Base-by-base conservation (phyloP, 2,888 invertebrate genomes). In the Augiades crinisus region DNA sequence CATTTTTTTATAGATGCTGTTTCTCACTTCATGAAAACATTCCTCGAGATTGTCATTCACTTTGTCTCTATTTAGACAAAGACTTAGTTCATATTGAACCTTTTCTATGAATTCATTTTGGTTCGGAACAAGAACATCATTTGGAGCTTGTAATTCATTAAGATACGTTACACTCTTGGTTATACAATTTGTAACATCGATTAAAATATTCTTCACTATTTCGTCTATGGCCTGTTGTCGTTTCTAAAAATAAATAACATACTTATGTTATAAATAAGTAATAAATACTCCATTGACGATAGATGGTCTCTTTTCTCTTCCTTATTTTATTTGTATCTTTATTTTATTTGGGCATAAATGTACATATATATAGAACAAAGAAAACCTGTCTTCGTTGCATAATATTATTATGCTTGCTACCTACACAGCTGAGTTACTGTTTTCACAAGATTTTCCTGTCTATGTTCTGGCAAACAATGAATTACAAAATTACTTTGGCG, bases 171-270 rank as follows among this genome's bases (percentile, higher is more conserved):
- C 53, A 57, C 62, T 68, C 4, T 63, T 58, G 13, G 65, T 57
- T 41, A 77, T 65, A 43, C 78, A 78, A 34, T 41, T 37, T 3
- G 65, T 59, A 30, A 75, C 66, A 10, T 62, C 49, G 3, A 59
- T 45, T 19, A 68, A 7, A 53, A 75, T 61, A 40, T 65, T 50
- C 34, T 58, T 64, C 3, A 76, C 31, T 27, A 70, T 62, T 21
- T 55, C 46, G 16, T 71, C 58, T 14, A 78, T 63, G 3, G 53
- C 54, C 17, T 63, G 53, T 36, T 64, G 61, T 55, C 75, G 64
- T 19, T 63, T 58, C 78, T 79, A 14, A 13, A 47, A 46, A 3
- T 12, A 21, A 21, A 21, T 21, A 21, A 47, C 51, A 49, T 34
- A n/a, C n/a, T n/a, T n/a, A n/a, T n/a, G n/a, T n/a, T n/a, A n/a